phyloP scores from a whole-genome alignment of 2,113 vertebrate genomes.

The Tyto alba region DNA sequence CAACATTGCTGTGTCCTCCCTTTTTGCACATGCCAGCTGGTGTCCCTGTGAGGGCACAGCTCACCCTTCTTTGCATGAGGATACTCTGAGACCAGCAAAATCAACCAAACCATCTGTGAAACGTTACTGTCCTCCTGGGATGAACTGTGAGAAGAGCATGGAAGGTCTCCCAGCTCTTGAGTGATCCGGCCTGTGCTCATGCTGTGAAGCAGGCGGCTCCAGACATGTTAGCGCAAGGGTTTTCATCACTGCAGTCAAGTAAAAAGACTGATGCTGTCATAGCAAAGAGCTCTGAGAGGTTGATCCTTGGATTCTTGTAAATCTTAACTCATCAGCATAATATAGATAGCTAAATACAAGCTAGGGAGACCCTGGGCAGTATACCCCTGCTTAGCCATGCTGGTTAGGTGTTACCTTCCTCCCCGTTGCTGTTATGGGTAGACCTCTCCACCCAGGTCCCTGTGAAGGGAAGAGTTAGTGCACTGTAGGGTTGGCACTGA shows the following conservation, averaged over 20 bases:
- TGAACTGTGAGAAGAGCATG: background rate
- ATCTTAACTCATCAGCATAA: background rate
- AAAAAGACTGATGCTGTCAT: background rate
- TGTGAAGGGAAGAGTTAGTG: background rate
- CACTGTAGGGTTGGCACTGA: background rate
- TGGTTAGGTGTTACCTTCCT: background rate
- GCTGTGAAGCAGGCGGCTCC: background rate
- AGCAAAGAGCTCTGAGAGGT: background rate
- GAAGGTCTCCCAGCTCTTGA: background rate
- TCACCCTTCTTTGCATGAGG: background rate
- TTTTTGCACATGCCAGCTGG: background rate
- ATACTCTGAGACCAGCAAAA: background rate
- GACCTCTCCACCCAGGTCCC: background rate
- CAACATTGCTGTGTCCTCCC: background rate
- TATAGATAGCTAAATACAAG: background rate
- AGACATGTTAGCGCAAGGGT: background rate
- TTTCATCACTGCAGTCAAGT: background rate
- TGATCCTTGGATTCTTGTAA: background rate
- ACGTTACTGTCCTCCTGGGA: background rate
- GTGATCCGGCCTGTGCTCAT: background rate
- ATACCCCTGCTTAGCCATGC: background rate
- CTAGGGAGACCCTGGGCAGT: background rate
- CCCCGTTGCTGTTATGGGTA: background rate
- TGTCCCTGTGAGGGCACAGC: background rate
- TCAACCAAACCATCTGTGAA: background rate